Base-by-base conservation (phyloP, 2,888 invertebrate species). In the Blera fallax region DNA sequence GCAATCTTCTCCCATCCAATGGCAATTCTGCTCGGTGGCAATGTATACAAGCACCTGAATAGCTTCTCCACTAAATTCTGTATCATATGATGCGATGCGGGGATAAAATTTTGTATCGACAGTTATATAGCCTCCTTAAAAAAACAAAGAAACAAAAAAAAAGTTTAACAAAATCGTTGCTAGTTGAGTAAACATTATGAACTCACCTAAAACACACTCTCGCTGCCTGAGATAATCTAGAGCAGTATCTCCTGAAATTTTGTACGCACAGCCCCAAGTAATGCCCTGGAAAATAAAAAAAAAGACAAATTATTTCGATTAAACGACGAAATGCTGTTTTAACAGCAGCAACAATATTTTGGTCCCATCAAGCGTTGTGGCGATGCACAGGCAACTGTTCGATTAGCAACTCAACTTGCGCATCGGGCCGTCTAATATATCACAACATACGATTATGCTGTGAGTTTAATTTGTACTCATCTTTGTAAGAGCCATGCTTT, bases 251-350 rank as follows among this genome's bases (percentile, higher is more conserved):
- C n/a, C n/a, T n/a, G n/a, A n/a, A n/a, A n/a, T n/a, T n/a, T n/a
- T n/a, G n/a, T n/a, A n/a, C n/a, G n/a, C n/a, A n/a, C n/a, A 6
- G 94, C 98, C 98, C 95, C 97, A 97, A 10, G 97, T 97, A 64
- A 94, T 93, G 70, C 95, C 96, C 97, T 98, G 94, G n/a, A 95
- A 95, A 14, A 21, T 10, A 50, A 21, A 32, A 5, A 8, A 5
- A 3, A 69, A 45, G 50, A 10, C 16, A 11, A 45, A 10, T 34
- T n/a, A n/a, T n/a, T n/a, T n/a, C n/a, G n/a, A n/a, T n/a, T n/a
- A n/a, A n/a, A n/a, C n/a, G n/a, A n/a, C n/a, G n/a, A n/a, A n/a
- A n/a, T n/a, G n/a, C n/a, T n/a, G n/a, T n/a, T n/a, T n/a, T n/a
- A n/a, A n/a, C n/a, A n/a, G n/a, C n/a, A n/a, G n/a, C n/a, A n/a